These are phyloP conservation scores for Octodon degus DNA, from an alignment of 2,113 vertebrate genomes.

Conservation along the genomic window DNA sequence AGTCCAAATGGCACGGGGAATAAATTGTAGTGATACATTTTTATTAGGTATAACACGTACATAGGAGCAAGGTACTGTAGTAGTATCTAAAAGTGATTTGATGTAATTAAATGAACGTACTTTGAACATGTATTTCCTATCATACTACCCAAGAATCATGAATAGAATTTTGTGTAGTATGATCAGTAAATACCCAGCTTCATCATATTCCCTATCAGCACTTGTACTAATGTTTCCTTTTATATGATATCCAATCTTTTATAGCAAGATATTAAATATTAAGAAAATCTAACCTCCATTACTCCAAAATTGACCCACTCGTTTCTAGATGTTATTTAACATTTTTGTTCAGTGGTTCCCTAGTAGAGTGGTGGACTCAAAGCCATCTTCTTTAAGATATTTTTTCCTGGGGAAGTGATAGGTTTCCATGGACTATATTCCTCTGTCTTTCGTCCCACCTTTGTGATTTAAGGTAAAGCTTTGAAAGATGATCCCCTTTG, in stretches of 20 bases:
- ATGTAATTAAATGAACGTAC: constrained; percentile 21
- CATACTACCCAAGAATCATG: not conserved
- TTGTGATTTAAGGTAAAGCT: not conserved
- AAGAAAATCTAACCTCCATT: not conserved
- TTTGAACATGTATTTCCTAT: not conserved
- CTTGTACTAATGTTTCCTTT: not conserved
- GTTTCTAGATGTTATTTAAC: not conserved
- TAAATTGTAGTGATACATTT: constrained; percentile 29
- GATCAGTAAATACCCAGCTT: not conserved
- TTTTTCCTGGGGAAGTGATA: not conserved
- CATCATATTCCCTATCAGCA: not conserved
- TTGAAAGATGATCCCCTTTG: not conserved
- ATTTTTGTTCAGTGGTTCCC: not conserved
- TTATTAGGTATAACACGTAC: constrained; percentile 2
- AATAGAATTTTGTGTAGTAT: not conserved
- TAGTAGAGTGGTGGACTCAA: not conserved
- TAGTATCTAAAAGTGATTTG: not conserved
- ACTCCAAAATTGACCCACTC: not conserved
- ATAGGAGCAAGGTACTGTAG: not conserved
- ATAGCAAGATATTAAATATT: constrained; percentile 30
- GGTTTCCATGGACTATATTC: not conserved
- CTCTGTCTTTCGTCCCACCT: not conserved
- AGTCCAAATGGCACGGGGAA: not conserved
- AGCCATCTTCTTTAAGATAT: not conserved
- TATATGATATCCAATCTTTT: constrained; percentile 15